Evolutionary conservation across 2,888 invertebrate species (phyloP), one percentile per base, ranked within the genome.

Genomic region (Sminthurides aquaticus): DNA sequence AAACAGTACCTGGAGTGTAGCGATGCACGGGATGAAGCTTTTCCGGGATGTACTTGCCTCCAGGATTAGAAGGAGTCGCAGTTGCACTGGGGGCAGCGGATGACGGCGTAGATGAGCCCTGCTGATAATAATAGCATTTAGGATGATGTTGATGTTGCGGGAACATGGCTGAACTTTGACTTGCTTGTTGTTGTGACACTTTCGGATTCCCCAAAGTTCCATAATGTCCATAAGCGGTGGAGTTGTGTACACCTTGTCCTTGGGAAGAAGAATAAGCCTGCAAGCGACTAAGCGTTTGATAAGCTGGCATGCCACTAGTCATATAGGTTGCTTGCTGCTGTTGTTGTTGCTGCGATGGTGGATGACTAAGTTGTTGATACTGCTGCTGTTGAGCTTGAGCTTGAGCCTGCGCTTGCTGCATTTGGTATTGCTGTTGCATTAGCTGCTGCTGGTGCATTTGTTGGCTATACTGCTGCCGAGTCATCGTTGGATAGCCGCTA

Each of bases 401-500:
- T 20, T 62, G 65, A 28, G 64, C 65, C 60, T 72, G 68, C 5
- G 65, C 64, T 5, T 69, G 69, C 22, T 67, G 69, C 1, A 61
- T 64, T 52, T 62, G 52, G 20, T 52, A 52, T 20, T 52, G 57
- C 24, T 69, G 68, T 3, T 67, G 67, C 49, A 49, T 29, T 18
- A 71, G 68, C 34, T 71, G 67, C 20, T 73, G 71, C 49, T 73
- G 70, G 24, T 71, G 71, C 15, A 69, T 68, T 26, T 71, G 66
- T 28, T 69, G 69, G 43, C 64, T 62, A 56, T 74, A 69, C 49
- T 74, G 74, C 48, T 73, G 72, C 18, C 72, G 52, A 20, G 70
- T 71, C 73, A 74, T 74, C 1, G 74, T 74, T 0, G 74, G 74
- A 60, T 74, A 74, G 1, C 73, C 74, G 62, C 74, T 74, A 66